Conservation (phyloP, 1,140 invertebrate species). For the Psix sp. region DNA sequence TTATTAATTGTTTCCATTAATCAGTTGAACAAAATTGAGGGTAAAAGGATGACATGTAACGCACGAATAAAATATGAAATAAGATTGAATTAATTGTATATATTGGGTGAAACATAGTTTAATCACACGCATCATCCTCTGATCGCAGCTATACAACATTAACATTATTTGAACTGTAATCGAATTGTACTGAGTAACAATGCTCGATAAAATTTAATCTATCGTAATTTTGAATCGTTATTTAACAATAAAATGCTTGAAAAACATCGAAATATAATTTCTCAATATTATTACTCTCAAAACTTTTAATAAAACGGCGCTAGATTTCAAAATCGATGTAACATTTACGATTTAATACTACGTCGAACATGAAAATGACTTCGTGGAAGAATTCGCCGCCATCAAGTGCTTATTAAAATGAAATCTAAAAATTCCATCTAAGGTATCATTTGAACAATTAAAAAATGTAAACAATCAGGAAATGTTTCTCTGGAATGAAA, state of each 20-base stretch:
- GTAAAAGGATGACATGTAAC: no score
- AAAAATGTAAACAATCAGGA: constrained; percentile 58
- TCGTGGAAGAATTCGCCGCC: constrained; percentile 73
- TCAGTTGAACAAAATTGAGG: no score
- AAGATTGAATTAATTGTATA: no score
- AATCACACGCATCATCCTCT: constrained; percentile 20
- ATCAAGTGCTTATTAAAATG: constrained; percentile 66
- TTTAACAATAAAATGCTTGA: constrained; percentile 35
- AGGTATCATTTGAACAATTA: constrained; percentile 59
- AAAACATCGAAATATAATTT: constrained; percentile 57
- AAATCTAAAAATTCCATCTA: constrained; percentile 63
- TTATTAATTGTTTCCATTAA: no score
- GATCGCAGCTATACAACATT: constrained; percentile 42
- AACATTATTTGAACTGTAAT: constrained; percentile 46
- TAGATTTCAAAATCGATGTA: constrained; percentile 56
- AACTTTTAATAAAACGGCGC: constrained; percentile 47
- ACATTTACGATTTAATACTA: constrained; percentile 56
- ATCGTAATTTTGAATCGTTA: constrained; percentile 43
- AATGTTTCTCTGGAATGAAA: constrained; percentile 59
- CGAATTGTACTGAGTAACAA: constrained; percentile 37
- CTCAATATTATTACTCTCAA: constrained; percentile 34
- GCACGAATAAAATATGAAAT: no score
- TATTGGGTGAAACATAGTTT: not conserved
- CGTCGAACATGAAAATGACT: constrained; percentile 62
- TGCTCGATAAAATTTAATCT: constrained; percentile 53